Percentiles rank a stretch among this genome's conserved stretches.
Evolutionary conservation across 1,140 invertebrate species (phyloP).

Genomic region (Trichogramma pretiosum): DNA sequence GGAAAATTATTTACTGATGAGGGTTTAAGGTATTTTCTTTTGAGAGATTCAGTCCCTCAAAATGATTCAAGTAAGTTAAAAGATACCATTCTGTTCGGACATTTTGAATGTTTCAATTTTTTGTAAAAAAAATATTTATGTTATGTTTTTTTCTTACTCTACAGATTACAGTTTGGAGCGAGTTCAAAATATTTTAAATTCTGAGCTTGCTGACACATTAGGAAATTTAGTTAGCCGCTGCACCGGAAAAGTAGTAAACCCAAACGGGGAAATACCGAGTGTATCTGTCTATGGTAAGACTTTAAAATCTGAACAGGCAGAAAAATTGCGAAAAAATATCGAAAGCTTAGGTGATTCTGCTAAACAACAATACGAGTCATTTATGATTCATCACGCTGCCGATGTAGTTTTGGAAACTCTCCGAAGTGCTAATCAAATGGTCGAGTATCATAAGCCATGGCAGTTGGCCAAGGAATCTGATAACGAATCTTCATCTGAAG

Average conservation of each 20-base stretch:
- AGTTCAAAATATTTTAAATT: conserved; percentile 70
- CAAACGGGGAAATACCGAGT: conserved; percentile 61
- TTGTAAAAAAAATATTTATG: conserved; percentile 2
- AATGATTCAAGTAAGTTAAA: conserved; percentile 78
- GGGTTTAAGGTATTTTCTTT: conserved; percentile 83
- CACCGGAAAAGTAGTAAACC: conserved; percentile 70
- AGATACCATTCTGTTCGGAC: neutral
- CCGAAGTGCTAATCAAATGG: conserved; percentile 74
- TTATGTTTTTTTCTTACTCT: conserved; percentile 21
- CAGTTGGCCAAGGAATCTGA: conserved; percentile 55
- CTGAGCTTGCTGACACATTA: conserved; percentile 84
- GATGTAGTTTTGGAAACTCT: conserved; percentile 67
- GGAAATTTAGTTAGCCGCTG: conserved; percentile 85
- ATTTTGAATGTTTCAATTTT: neutral
- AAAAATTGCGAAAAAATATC: conserved; percentile 50
- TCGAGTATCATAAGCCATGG: conserved; percentile 83
- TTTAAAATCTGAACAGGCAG: conserved; percentile 48
- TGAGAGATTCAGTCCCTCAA: conserved; percentile 80
- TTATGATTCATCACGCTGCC: conserved; percentile 76
- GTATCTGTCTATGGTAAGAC: conserved; percentile 43
- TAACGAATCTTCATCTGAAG: conserved; percentile 34
- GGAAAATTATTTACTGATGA: conserved; percentile 51
- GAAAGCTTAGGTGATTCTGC: conserved; percentile 47
- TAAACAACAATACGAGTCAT: conserved; percentile 59
- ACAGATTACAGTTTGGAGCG: conserved; percentile 80